A percentile compares a stretch with the other conserved stretches of the same genome.
Conservation (phyloP, 2,113 vertebrate species). For the Australoheros scitulus region DNA sequence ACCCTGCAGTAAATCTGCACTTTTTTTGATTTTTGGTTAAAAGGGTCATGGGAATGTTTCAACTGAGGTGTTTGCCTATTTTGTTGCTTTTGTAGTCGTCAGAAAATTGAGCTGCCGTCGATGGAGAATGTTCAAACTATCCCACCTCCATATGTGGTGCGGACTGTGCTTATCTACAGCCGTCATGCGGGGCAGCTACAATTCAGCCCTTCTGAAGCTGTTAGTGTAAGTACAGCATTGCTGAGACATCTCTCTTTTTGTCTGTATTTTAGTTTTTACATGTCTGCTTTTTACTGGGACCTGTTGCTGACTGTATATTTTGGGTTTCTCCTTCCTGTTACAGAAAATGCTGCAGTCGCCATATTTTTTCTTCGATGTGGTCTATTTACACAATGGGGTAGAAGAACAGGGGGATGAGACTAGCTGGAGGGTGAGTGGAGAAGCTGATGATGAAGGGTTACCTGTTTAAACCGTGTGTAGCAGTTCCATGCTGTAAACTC, state of each 20-base stretch:
- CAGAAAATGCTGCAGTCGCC: slow-evolving; percentile 97
- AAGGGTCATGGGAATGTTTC: neutral
- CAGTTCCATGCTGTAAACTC: neutral
- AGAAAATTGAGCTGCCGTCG: slow-evolving; percentile 91
- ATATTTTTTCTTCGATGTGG: slow-evolving; percentile 91
- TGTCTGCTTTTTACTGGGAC: neutral
- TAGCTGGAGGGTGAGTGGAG: slow-evolving; percentile 87
- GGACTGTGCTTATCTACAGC: slow-evolving; percentile 90
- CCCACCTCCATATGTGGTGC: slow-evolving; percentile 90
- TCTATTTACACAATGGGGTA: slow-evolving; percentile 88
- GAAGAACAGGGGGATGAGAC: slow-evolving; percentile 88
- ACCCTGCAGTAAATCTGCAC: neutral
- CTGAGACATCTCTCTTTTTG: neutral
- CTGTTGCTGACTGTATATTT: neutral
- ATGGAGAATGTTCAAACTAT: slow-evolving; percentile 92
- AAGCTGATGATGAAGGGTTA: neutral
- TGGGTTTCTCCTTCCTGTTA: neutral
- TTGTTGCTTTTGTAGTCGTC: slow-evolving; percentile 78
- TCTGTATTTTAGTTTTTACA: neutral
- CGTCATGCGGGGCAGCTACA: slow-evolving; percentile 87
- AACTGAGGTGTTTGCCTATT: neutral
- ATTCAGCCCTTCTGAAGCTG: slow-evolving; percentile 84
- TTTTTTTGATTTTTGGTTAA: neutral
- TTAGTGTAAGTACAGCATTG: slow-evolving; percentile 79
- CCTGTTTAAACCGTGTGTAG: neutral